Conservation (phyloP, 92 coral and sea anemone species). For the Paramuricea clavata region DNA sequence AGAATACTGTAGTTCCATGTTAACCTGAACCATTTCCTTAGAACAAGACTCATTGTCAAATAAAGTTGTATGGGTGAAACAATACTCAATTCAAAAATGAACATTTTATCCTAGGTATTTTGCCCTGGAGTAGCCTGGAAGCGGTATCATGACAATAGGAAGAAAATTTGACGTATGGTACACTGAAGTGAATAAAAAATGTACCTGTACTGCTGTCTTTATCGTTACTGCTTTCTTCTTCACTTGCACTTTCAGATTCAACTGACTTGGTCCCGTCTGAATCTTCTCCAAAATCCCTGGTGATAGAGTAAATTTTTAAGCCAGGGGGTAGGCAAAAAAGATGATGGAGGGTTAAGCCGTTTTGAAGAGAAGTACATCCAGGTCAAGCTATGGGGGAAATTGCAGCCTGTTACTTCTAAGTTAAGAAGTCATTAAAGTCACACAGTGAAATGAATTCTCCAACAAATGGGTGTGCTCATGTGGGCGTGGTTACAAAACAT, state of each 20-base stretch:
- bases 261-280: constrained; percentile 20
- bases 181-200: neutral
- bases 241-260: constrained; percentile 35
- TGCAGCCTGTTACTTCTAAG: no score
- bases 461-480: no score
- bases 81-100: no score
- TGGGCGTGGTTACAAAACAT: no score
- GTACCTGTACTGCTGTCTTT: constrained; percentile 26
- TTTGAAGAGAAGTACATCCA: neutral
- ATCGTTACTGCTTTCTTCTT: constrained; percentile 6
- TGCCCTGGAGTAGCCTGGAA: neutral
- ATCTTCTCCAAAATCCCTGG: constrained; percentile 31
- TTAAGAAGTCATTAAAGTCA: no score
- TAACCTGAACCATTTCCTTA: no score
- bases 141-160: neutral
- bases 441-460: no score
- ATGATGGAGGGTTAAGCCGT: neutral
- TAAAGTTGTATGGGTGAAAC: no score
- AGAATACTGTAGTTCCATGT: no score
- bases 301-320: neutral
- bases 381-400: neutral
- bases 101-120: no score
- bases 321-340: neutral
- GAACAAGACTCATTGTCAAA: no score
- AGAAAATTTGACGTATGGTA: no score